Base-by-base conservation (phyloP, 1,140 invertebrate species). In the Aphelenchoides besseyi region DNA sequence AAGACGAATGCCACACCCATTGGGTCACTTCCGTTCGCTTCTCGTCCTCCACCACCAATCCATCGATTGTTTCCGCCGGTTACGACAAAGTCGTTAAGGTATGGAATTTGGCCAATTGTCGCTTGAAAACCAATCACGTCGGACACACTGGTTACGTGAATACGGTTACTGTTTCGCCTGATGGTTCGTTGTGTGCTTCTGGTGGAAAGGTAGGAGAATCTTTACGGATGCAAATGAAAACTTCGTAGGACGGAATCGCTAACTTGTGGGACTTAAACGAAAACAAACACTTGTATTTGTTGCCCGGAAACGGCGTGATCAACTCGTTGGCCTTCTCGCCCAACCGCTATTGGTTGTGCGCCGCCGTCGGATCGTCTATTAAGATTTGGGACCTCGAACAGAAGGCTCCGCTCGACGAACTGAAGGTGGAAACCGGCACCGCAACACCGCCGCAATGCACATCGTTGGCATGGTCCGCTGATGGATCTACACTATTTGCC, bases 241-340 rank as follows among this genome's bases (percentile, higher is more conserved):
- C n/a, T 48, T 48, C 23, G 41, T 23, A 48, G 90, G 97, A 98
- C 87, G 94, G 93, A 87, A 95, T 95, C 88, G 95, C 96, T 8
- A 97, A 98, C 94, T 87, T 99, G 61, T 99, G 96, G 96, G 97
- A 99, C 87, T 88, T 99, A 79, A 98, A 98, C 87, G 97, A 99
- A 86, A 95, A 94, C 87, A 99, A 98, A 87, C 95, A 98, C 86
- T 88, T 99, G 81, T 97, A 99, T 87, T 98, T 96, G 33, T 88
- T 99, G 76, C 94, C 98, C 82, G 95, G 97, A 86, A 96, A 95
- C 86, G 95, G 98, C 82, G 93, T 94, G 84, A 98, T 99, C 87
- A 97, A 95, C 82, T 92, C 95, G 3, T 87, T 99, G 75, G 95
- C 93, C 89, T 99, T 99, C 90, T 97, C 93, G 79, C 97, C 97